Conservation (phyloP, 1,140 invertebrate genomes). For the Drosophila nikananu region DNA sequence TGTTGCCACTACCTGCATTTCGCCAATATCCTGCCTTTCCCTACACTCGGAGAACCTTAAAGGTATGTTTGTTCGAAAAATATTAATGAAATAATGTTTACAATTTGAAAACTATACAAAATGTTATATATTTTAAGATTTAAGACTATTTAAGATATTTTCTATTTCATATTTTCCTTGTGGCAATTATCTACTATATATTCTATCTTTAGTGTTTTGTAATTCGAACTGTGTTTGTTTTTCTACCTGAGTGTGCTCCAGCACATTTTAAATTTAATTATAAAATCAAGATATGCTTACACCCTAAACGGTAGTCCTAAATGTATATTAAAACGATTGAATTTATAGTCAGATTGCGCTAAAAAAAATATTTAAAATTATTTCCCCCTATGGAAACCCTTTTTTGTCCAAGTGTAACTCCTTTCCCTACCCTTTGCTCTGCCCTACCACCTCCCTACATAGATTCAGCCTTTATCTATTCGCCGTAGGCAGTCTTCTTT, state of each 20-base stretch:
- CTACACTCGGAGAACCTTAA: not conserved
- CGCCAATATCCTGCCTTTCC: not conserved
- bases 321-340: not conserved
- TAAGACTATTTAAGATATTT: too few relatives aligned
- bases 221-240: too few relatives aligned
- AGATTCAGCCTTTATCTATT: conserved; percentile 44
- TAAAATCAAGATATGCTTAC: too few relatives aligned
- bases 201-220: too few relatives aligned
- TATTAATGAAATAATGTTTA: not conserved
- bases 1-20: conserved; percentile 42
- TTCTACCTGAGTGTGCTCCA: too few relatives aligned
- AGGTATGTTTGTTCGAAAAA: not conserved
- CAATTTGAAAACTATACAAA: not conserved
- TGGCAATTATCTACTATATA: too few relatives aligned
- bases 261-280: too few relatives aligned
- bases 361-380: not conserved
- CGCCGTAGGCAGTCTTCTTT: conserved; percentile 59
- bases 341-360: not conserved
- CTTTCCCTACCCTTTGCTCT: not conserved
- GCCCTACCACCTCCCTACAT: not conserved
- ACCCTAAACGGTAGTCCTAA: not conserved
- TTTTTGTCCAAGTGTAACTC: not conserved
- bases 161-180: too few relatives aligned
- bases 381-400: too few relatives aligned
- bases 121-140: not conserved